A percentile compares a stretch with the other conserved stretches of the same genome.
These are phyloP conservation scores for Trogon melanurus DNA, from an alignment of 2,113 vertebrate genomes.

Conservation along the genomic window DNA sequence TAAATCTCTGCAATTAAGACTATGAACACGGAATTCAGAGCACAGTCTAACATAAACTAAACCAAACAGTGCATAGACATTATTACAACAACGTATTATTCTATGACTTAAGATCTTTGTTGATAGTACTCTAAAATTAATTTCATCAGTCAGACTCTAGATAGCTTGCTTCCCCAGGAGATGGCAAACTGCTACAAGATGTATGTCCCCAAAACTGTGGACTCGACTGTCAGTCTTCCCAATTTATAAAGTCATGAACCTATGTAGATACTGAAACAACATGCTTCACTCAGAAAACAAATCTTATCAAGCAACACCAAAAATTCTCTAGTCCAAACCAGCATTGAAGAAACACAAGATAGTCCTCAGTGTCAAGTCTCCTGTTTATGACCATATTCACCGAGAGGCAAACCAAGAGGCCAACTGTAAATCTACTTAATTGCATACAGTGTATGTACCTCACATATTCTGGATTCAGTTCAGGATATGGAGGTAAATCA, in stretches of 20 bases:
- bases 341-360: neutral
- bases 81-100: neutral
- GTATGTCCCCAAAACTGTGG: neutral
- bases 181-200: neutral
- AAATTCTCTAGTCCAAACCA: neutral
- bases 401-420: neutral
- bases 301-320: neutral
- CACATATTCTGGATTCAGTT: neutral
- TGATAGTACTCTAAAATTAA: neutral
- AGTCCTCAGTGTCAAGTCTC: neutral
- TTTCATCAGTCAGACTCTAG: neutral
- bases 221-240: neutral
- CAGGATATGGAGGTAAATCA: neutral
- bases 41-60: neutral
- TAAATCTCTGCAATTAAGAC: neutral
- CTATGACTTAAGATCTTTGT: neutral
- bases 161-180: neutral
- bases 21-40: neutral
- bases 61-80: neutral
- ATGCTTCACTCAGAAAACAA: neutral
- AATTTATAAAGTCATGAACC: neutral
- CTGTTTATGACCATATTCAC: neutral
- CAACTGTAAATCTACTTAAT: neutral
- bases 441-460: neutral
- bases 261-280: neutral